Evolutionary conservation across 2,113 vertebrate species (phyloP), one percentile per base, ranked within the genome.

Genomic region (Camelus bactrianus): DNA sequence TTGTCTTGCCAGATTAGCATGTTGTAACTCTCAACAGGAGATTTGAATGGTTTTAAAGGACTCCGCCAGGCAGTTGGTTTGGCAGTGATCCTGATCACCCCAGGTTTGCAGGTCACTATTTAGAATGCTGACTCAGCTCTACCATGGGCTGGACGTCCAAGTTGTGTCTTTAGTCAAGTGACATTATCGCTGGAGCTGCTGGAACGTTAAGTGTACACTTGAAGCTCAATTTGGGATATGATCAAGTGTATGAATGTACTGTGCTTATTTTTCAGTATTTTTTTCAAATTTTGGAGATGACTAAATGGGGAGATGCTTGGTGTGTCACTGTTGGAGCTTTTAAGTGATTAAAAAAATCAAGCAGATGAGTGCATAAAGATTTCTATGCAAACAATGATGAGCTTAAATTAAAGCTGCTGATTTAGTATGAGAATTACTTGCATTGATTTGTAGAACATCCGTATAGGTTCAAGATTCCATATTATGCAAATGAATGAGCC

Each of bases 391-490:
- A 97, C 97, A 96, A 96, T 95, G 95, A 97, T 97, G 98, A 98
- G 97, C 98, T 98, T 97, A 98, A 98, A 98, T 98, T 67, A 60
- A 96, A 98, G 96, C 97, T 95, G 95, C 97, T 65, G 91, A 97
- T 96, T 98, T 98, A 80, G 93, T 97, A 50, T 91, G 97, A 96
- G 96, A 98, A 96, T 97, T 97, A 89, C 77, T 97, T 77, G 95
- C 97, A 97, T 95, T 96, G 97, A 98, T 98, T 98, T 98, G 98
- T 96, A 92, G 97, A 98, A 97, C 96, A 97, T 72, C 96, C 97
- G 35, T 97, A 76, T 48, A 42, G 89, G 95, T 98, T 98, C 97
- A 94, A 96, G 97, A 92, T 97, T 96, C 92, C 90, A 94, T 95
- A 97, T 98, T 94, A 97, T 95, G 94, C 94, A 98, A 98, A 98